Evolutionary conservation across 1,140 invertebrate genomes (phyloP).

Genomic region (Sycophila sp.): DNA sequence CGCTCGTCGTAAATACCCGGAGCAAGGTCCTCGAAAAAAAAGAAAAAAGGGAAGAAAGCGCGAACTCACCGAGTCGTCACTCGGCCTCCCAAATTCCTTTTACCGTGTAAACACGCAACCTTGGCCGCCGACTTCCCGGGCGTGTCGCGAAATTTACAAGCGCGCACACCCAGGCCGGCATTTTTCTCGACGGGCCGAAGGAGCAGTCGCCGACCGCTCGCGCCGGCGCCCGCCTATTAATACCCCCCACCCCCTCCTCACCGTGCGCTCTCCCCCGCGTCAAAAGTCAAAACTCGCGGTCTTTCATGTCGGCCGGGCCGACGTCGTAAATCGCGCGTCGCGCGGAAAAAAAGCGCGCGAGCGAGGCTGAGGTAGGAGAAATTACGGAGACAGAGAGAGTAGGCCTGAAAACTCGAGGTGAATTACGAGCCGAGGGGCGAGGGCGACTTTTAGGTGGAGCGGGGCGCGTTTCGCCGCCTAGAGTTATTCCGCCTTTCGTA

Average conservation of each 20-base stretch:
- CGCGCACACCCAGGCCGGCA: background rate
- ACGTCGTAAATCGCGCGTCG: constrained; percentile 1
- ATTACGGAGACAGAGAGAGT: background rate
- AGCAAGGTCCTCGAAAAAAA: no score
- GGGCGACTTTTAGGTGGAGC: background rate
- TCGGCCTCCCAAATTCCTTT: background rate
- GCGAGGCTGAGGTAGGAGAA: background rate
- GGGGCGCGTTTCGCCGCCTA: background rate
- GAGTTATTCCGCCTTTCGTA: constrained; percentile 2
- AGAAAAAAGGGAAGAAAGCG: background rate
- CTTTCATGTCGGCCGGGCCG: constrained; percentile 2
- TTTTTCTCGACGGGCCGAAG: background rate
- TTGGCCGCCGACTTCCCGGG: no score
- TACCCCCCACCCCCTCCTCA: no score
- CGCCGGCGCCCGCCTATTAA: constrained; percentile 14
- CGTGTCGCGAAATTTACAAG: no score
- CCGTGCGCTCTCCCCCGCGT: no score
- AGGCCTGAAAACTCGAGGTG: background rate
- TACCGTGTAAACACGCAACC: background rate
- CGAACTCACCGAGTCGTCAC: background rate
- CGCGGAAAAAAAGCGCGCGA: background rate
- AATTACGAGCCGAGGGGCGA: constrained; percentile 13
- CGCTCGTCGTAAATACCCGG: no score
- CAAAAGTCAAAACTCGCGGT: background rate
- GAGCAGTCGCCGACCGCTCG: background rate